Base-by-base conservation (phyloP, 2,113 vertebrate species). In the Sakesphorus luctuosus region DNA sequence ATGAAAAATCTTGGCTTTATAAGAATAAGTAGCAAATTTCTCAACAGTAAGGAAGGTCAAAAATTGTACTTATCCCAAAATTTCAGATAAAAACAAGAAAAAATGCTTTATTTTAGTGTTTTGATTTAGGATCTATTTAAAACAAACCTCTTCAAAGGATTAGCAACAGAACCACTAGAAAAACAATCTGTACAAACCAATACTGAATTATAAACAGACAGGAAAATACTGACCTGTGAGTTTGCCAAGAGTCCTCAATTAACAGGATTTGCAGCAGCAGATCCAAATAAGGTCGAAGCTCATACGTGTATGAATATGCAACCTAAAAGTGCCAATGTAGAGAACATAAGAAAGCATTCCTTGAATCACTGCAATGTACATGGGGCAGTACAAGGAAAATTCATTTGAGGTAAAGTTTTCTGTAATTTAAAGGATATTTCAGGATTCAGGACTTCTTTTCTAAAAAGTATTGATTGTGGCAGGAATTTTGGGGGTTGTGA, bases 201-300 rank as follows among this genome's bases (percentile, higher is more conserved):
- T n/a, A 47, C 0, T 55, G 9, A 80, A n/a, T 74, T 83, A 71
- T 18, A 65, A 69, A 55, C 50, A 90, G 58, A 28, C 33, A 68
- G 28, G 28, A 40, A 72, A 83, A 29, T 66, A 94, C 98, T 92
- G 84, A 99, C 99, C 99, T 99, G 98, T 99, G 99, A 75, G 99
- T 99, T 97, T 99, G 99, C 99, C 99, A 99, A 38, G 99, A 99
- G 95, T 99, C 99, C 94, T 99, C 99, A 91, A 99, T 99, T 96
- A 99, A 98, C 84, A 99, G 97, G 92, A 99, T 99, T 97, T 99
- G 99, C 89, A 99, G 98, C 97, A 99, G 98, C 95, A 99, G 98
- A 98, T 99, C 99, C 98, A 99, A 98, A 74, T 99, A 99, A 97
- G 99, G 99, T 97, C 99, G 99, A 97, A 99, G 98, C 97, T 99